Conservation (phyloP, 64 coral and sea anemone genomes). For the Montipora sp. region DNA sequence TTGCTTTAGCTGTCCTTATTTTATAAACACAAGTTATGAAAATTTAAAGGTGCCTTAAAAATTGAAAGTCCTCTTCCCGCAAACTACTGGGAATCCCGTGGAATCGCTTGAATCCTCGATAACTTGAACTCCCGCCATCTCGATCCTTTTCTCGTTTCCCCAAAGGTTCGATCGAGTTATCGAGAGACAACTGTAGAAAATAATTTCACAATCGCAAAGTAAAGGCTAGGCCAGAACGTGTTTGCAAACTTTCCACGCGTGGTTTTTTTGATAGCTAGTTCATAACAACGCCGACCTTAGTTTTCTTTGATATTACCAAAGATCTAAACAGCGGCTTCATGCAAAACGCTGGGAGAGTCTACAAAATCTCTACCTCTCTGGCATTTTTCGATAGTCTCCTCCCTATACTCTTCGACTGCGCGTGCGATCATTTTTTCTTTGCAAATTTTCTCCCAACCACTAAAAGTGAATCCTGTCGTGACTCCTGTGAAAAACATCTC, state of each 20-base stretch:
- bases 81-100: no score
- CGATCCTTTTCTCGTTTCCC: no score
- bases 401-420: neutral
- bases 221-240: neutral
- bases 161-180: neutral
- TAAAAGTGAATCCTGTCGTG: neutral
- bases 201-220: neutral
- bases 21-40: no score
- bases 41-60: no score
- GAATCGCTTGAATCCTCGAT: no score
- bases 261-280: neutral
- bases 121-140: no score
- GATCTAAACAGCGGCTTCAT: neutral
- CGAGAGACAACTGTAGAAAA: neutral
- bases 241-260: neutral
- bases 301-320: neutral
- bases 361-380: no score
- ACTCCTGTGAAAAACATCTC: conserved; percentile 41
- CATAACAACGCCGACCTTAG: neutral
- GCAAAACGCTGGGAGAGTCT: neutral
- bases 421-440: neutral
- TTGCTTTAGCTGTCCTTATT: neutral
- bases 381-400: neutral
- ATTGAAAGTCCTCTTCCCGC: no score
- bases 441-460: conserved; percentile 25